Base-by-base conservation (phyloP, 1,140 invertebrate genomes). In the Archegozetes longisetosus region DNA sequence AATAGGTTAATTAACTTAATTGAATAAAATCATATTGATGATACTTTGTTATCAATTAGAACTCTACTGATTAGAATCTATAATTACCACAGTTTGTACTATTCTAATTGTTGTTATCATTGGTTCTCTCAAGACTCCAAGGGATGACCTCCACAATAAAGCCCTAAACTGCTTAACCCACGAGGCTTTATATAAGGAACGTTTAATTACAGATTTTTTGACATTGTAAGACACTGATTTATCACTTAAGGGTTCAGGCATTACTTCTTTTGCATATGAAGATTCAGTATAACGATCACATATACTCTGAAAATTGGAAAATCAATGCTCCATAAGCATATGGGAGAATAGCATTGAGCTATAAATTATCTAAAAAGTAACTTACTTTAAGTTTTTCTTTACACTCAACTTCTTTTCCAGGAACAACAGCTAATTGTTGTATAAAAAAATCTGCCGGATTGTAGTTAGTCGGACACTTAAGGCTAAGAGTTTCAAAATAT, bases 101-200 rank as follows among this genome's bases (percentile, higher is more conserved):
- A 93, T 70, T 64, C 88, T 78, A 53, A 93, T 85, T 82, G 83
- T 86, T 55, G 94, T 82, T 2, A 94, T 73, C 66, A 88, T 79
- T 0, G 89, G 90, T 70, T 96, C 89, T 69, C 93, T 87, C 13
- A 88, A 79, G 23, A 89, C 79, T 47, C 81, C 84, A 12, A 93
- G 71, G 82, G 84, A 91, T 14, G 86, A 90, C 52, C 92, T 75
- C 89, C 90, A 94, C 2, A 93, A 73, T 2, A 96, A 82, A 0
- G 86, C 88, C 9, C 79, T 72, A 70, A 95, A 92, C 73, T 97
- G 92, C 61, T 81, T 80, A 56, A 78, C 82, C 86, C 88, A 94
- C 0, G 79, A 80, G 12, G 85, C 86, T 74, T 88, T 88, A 73
- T 92, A 40, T 6, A 94, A 4, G 6, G 6, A n/a, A 9, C 50